Evolutionary conservation across 2,797 vertebrate species (phyloP).

Genomic region (Pygocentrus nattereri): DNA sequence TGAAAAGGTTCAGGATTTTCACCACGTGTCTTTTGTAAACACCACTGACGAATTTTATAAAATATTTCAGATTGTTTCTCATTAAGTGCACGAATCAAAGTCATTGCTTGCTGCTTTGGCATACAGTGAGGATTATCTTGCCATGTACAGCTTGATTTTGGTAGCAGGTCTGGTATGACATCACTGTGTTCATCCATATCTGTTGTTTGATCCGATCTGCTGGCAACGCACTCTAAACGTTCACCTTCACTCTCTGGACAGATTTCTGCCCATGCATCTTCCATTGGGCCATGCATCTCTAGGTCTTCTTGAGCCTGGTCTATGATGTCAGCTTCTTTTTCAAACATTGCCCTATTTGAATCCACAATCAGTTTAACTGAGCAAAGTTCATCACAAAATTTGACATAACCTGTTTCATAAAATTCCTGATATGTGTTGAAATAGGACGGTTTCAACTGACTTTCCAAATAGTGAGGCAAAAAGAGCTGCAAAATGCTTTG

Average conservation of each 20-base stretch:
- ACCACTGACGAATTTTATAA: slow-evolving; percentile 13
- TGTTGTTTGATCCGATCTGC: no score
- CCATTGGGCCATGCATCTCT: not conserved
- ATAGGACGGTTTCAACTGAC: not conserved
- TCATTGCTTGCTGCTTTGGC: not conserved
- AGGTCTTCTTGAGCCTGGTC: not conserved
- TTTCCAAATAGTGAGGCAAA: slow-evolving; percentile 14
- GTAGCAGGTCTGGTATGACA: not conserved
- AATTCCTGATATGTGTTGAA: slow-evolving; percentile 19
- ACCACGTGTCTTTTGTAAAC: not conserved
- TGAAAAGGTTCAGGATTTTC: slow-evolving; percentile 46
- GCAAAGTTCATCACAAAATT: not conserved
- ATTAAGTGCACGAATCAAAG: not conserved
- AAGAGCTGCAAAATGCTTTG: slow-evolving; percentile 3
- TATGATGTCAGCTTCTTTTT: not conserved
- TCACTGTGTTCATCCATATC: not conserved
- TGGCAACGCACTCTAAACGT: not conserved
- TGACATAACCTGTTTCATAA: not conserved
- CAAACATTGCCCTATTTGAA: not conserved
- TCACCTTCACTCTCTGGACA: slow-evolving; percentile 7
- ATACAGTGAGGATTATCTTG: not conserved
- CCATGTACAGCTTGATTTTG: not conserved
- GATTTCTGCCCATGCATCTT: slow-evolving; percentile 12
- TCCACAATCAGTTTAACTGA: not conserved
- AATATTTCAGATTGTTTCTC: not conserved